Evolutionary conservation across 1,140 invertebrate species (phyloP).

Genomic region (Lepidotrigona ventralis): DNA sequence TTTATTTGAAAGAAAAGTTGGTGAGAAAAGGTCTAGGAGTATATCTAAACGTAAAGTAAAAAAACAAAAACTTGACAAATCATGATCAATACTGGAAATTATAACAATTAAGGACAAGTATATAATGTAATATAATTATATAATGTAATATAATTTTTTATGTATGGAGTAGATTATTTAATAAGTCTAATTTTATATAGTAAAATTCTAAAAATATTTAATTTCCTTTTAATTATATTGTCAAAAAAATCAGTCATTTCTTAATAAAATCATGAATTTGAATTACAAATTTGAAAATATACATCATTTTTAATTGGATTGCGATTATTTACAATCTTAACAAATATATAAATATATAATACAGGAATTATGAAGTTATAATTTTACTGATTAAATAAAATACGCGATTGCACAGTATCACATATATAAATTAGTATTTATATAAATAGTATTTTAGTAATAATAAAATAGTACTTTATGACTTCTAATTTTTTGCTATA

Average conservation of each 20-base stretch:
- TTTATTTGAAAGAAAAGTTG: slow-evolving; percentile 59
- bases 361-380: slow-evolving; percentile 1
- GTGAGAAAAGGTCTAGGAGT: slow-evolving; percentile 58
- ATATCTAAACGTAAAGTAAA: slow-evolving; percentile 63
- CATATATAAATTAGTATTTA: not conserved
- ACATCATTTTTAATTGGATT: not conserved
- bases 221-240: not conserved
- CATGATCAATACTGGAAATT: not conserved
- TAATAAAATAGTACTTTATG: not conserved
- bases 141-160: not conserved
- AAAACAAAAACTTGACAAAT: slow-evolving; percentile 34
- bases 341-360: not conserved
- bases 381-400: not conserved
- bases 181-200: slow-evolving; percentile 16
- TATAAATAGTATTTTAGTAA: no score
- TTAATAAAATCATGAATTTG: not conserved
- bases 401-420: not conserved
- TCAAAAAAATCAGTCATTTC: not conserved
- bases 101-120: not conserved
- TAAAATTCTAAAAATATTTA: not conserved
- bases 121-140: not conserved
- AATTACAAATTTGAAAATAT: not conserved
- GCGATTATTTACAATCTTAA: slow-evolving; percentile 4
- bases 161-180: slow-evolving; percentile 20
- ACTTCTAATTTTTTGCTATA: not conserved